Evolutionary conservation across 2,797 vertebrate species (phyloP), one percentile per base, ranked within the genome.

Genomic region (Decapterus maruadsi): DNA sequence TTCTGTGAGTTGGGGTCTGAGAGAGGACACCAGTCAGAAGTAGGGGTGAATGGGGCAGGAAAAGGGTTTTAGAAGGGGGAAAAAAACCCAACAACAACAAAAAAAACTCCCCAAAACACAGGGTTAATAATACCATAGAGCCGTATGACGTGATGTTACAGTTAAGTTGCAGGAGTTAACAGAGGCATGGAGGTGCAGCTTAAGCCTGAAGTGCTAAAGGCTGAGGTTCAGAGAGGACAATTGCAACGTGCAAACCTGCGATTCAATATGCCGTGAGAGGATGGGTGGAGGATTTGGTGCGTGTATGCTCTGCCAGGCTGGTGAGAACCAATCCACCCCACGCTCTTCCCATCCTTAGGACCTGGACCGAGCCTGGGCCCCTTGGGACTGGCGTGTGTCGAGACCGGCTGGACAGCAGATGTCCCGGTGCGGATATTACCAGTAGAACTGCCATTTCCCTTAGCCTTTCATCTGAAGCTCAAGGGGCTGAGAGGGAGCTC

Each of bases 351-450:
- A 78, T 78, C 53, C 81, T 34, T 38, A 68, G 79, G 84, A 81
- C 75, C 70, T 68, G 71, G 60, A 64, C 67, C 80, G 77, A 83
- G 73, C 58, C 20, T 2, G 40, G 50, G 68, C 71, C 80, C 60
- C 42, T 77, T 62, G 43, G 68, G 81, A 88, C 80, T 92, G 85
- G 77, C 83, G 85, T 91, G 88, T 57, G 13, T 69, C 71, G 67
- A 73, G 68, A 75, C 70, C 80, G 88, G 83, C 91, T 93, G 93
- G 91, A 70, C 86, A 74, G 84, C 93, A 93, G 90, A 94, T 94
- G 82, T 91, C 88, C 80, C 72, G 17, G 60, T 90, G 87, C 89
- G 91, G 93, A 93, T 93, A 93, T 94, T 92, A 91, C 75, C 85
- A 86, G 86, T 81, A 83, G 69, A 86, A 87, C 79, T 88, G 90